Conservation (phyloP, 2,888 invertebrate species). For the Dasysyrphus albostriatus region DNA sequence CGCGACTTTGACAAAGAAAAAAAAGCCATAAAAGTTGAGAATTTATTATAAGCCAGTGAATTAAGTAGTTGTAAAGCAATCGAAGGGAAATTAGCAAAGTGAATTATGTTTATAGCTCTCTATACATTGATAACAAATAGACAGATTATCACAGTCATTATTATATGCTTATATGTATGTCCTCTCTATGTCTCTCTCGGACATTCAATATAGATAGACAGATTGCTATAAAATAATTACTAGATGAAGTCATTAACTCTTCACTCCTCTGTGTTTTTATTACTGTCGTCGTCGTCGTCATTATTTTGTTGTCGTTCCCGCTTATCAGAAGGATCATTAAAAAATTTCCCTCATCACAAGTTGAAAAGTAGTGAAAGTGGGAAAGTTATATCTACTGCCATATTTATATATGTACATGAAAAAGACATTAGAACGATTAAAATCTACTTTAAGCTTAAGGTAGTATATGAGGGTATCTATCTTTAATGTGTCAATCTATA, state of each 20-base stretch:
- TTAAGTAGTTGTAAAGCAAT: slow-evolving; percentile 57
- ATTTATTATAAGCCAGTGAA: slow-evolving; percentile 55
- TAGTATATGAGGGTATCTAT: not conserved
- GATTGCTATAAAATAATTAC: slow-evolving; percentile 62
- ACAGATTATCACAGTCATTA: slow-evolving; percentile 73
- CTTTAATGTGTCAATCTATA: slow-evolving; percentile 9
- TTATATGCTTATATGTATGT: slow-evolving; percentile 44
- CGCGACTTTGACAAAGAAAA: slow-evolving; percentile 32
- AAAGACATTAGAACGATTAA: slow-evolving; percentile 70
- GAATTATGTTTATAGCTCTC: slow-evolving; percentile 57
- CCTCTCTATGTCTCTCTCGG: not conserved
- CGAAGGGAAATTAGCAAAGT: slow-evolving; percentile 60
- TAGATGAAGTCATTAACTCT: slow-evolving; percentile 62
- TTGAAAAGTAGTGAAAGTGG: slow-evolving; percentile 47
- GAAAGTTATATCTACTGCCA: not conserved
- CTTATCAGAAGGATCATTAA: slow-evolving; percentile 67
- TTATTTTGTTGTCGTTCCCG: not conserved
- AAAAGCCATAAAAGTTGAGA: slow-evolving; percentile 39
- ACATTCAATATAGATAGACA: slow-evolving; percentile 44
- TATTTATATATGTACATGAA: slow-evolving; percentile 10
- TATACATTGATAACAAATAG: slow-evolving; percentile 40
- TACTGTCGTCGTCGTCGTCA: slow-evolving; percentile 1
- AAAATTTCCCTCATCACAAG: slow-evolving; percentile 30
- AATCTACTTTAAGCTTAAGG: slow-evolving; percentile 52
- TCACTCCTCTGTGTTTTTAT: not conserved